Evolutionary conservation across 2,797 vertebrate species (phyloP), one percentile per base, ranked within the genome.

Genomic region (Pempheris klunzingeri): DNA sequence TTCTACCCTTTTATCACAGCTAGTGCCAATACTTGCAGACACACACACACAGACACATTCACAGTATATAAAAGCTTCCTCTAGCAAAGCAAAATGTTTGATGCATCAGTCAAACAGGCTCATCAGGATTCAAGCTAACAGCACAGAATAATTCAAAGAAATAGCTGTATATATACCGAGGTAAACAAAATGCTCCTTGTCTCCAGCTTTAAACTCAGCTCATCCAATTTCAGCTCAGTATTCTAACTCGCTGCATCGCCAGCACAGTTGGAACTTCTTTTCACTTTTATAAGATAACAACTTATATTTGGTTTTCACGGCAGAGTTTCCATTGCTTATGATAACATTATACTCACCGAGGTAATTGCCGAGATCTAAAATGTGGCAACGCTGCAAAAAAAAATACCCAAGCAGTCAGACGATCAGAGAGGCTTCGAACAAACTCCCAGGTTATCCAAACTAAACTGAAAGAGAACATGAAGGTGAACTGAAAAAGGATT

Each of bases 131-230:
- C 32, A 32, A 28, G 30, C 17, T 7, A 9, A 24, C 20, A 20
- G 49, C 49, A 28, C 28, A 44, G 38, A 54, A 14, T 18, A 18
- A 32, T 53, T 71, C 26, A 41, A 9, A 39, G 55, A 60, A 71
- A 43, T 24, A n/a, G 34, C 50, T 14, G 12, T 36, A 38, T 4
- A 4, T 30, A 28, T 4, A 28, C 38, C 17, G 12, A 50, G 26
- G 14, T 18, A 11, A 38, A 46, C 32, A 7, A 18, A 34, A 34
- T 3, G 13, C 44, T 36, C 6, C 28, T 15, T 7, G 11, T 34
- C 18, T 4, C 2, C 15, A 12, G 26, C 24, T 60, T 18, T 12
- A 44, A 44, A 20, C 14, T 1, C 14, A 41, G 14, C 38, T 18
- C 18, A 44, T 5, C 17, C 34, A 58, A 43, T 5, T 39, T 58